Base-by-base conservation (phyloP, 2,888 invertebrate genomes). In the Polylopha cassiicola region DNA sequence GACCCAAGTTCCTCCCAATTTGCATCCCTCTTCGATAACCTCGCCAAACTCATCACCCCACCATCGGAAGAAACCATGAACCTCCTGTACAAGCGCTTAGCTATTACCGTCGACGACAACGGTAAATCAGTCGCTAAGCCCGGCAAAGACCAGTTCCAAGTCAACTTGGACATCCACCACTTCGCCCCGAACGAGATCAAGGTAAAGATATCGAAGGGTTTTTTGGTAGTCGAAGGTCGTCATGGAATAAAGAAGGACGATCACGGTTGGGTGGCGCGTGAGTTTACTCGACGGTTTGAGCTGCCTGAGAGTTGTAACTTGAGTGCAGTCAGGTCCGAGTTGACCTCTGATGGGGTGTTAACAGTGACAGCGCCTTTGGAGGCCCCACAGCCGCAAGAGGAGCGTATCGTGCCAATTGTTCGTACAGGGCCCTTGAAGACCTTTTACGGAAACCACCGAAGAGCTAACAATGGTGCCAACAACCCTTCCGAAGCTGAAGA, bases 321-420 rank as follows among this genome's bases (percentile, higher is more conserved):
- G 4, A 87, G 87, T 16, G 82, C 87, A 23, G 89, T 93, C 1
- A 80, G 86, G 22, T 91, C 92, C 0, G 87, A 85, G 18, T 68
- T 93, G 21, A 91, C 91, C 4, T 88, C 90, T 0, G 92, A 92
- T 59, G 92, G 92, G 2, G 82, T 92, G 9, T 68, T 91, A 24
- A 89, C 88, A 1, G 82, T 91, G 6, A 87, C 86, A 23, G 90
- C 89, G 7, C 90, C 90, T 11, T 34, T 52, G 18, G 49, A 51
- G 16, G 32, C 39, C 7, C 46, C 55, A 2, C 51, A 48, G 18
- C 8, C 43, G 1, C 33, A 46, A 8, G 72, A 66, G 16, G 88
- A 86, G 46, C 72, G 88, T 1, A 46, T 77, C 1, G 73, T 89
- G 8, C 86, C 87, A 29, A 87, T 89, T 39, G 67, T 85, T 28